Evolutionary conservation across 2,797 vertebrate genomes (phyloP).

Genomic region (Gymnothorax javanicus): DNA sequence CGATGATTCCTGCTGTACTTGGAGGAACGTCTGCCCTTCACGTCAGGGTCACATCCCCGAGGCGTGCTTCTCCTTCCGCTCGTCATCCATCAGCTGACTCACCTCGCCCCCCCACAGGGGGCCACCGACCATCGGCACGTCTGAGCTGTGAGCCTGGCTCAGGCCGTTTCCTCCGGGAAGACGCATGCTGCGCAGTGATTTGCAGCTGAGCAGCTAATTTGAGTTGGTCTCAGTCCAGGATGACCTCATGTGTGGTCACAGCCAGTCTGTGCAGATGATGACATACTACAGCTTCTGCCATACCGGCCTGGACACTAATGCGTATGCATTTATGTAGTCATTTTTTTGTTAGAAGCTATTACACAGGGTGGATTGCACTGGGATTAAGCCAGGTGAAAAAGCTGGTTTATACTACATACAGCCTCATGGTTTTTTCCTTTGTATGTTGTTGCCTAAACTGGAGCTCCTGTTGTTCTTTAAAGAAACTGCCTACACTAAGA

Average conservation of each 20-base stretch:
- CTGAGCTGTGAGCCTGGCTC: background rate
- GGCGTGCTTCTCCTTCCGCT: background rate
- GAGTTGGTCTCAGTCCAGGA: constrained; percentile 13
- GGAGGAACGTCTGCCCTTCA: background rate
- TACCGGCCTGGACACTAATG: background rate
- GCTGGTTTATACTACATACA: background rate
- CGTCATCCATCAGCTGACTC: background rate
- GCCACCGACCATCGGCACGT: background rate
- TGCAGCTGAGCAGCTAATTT: background rate
- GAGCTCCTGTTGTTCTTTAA: background rate
- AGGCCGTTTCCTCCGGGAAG: background rate
- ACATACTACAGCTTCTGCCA: background rate
- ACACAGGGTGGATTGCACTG: too few species aligned
- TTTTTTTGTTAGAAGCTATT: background rate
- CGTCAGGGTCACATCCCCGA: background rate
- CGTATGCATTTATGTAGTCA: background rate
- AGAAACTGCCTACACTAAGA: background rate
- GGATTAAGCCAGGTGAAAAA: background rate
- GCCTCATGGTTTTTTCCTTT: background rate
- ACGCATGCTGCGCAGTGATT: background rate
- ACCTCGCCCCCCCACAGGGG: background rate
- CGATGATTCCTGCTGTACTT: too few species aligned
- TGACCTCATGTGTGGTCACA: constrained; percentile 2
- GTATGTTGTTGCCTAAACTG: background rate
- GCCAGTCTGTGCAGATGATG: background rate